Evolutionary conservation across 2,113 vertebrate genomes (phyloP), one percentile per base, ranked within the genome.

Genomic region (Sturnus vulgaris): DNA sequence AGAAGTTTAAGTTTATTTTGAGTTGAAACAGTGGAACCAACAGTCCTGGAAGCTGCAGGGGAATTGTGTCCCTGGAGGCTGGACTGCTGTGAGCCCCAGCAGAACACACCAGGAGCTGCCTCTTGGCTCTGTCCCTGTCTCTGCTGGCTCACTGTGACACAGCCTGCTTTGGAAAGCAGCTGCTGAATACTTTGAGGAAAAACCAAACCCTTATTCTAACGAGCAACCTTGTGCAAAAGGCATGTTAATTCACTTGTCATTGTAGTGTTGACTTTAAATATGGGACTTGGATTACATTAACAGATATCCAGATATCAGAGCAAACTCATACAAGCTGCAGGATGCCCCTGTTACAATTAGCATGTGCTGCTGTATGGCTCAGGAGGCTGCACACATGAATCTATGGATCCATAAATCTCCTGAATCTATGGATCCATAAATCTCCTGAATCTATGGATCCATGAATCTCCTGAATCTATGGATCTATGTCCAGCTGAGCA

Each of bases 191-290:
- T 42, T 50, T 20, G 56, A 77, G 71, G 55, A 24, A 52, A 82
- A 30, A 12, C 28, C 13, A 4, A 93, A 37, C n/a, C 27, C 55
- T 44, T 28, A 64, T 56, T 80, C 47, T 49, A 19, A 70, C 5
- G 7, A 91, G 37, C 28, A 81, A 11, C 22, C 47, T 42, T 10
- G 25, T 30, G 35, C 57, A 52, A 69, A 88, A 88, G 8, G 27
- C 79, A 65, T 39, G 24, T 11, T 88, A 92, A 88, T 82, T 82
- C 63, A 23, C 46, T 86, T 86, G 61, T 80, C 92, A 92, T 65
- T 88, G 71, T 57, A 60, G 8, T 13, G 55, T 7, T 88, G 50
- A 15, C n/a, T 65, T 61, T 40, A 84, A 83, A 52, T 31, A 8
- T 19, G 42, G 23, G 44, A 19, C 23, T 37, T 56, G 59, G n/a